A percentile compares a stretch with the other conserved stretches of the same genome.
Conservation (phyloP, 2,888 invertebrate species). For the Andrena marginata region DNA sequence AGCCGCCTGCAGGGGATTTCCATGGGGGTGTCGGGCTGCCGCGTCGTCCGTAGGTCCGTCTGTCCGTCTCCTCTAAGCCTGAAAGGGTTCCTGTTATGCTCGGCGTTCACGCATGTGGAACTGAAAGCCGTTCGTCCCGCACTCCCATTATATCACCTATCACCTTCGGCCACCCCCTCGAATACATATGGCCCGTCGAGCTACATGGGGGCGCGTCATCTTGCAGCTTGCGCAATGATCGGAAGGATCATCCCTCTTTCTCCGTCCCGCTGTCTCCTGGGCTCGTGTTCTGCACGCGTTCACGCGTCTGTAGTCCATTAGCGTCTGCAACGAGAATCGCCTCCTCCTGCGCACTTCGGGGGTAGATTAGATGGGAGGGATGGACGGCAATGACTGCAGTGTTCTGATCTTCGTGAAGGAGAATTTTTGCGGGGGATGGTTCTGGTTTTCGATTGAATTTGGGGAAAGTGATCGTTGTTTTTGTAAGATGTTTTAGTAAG, state of each 20-base stretch:
- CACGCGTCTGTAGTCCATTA: slow-evolving; percentile 55
- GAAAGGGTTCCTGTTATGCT: slow-evolving; percentile 80
- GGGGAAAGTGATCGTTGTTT: not conserved
- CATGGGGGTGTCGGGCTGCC: slow-evolving; percentile 76
- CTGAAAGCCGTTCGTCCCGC: slow-evolving; percentile 73
- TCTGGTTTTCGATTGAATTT: not conserved
- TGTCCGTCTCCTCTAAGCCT: slow-evolving; percentile 71
- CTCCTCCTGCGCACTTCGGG: not conserved
- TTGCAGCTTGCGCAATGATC: slow-evolving; percentile 80
- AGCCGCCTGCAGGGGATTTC: slow-evolving; percentile 72
- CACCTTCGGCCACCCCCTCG: slow-evolving; percentile 80
- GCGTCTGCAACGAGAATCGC: slow-evolving; percentile 32
- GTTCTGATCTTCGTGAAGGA: slow-evolving; percentile 10
- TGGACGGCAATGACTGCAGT: slow-evolving; percentile 31
- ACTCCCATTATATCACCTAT: slow-evolving; percentile 79
- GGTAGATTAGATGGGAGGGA: slow-evolving; percentile 3
- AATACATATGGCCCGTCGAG: slow-evolving; percentile 75
- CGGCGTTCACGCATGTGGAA: slow-evolving; percentile 78
- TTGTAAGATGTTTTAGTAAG: too few species aligned
- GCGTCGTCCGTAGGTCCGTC: slow-evolving; percentile 61
- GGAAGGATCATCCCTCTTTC: slow-evolving; percentile 48
- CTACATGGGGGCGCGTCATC: slow-evolving; percentile 75
- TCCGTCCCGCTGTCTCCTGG: slow-evolving; percentile 25
- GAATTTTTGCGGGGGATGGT: slow-evolving; percentile 18
- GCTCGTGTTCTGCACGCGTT: slow-evolving; percentile 16